These are phyloP conservation scores for Macrosiphum euphorbiae DNA, from an alignment of 2,888 invertebrate genomes.

Conservation along the genomic window DNA sequence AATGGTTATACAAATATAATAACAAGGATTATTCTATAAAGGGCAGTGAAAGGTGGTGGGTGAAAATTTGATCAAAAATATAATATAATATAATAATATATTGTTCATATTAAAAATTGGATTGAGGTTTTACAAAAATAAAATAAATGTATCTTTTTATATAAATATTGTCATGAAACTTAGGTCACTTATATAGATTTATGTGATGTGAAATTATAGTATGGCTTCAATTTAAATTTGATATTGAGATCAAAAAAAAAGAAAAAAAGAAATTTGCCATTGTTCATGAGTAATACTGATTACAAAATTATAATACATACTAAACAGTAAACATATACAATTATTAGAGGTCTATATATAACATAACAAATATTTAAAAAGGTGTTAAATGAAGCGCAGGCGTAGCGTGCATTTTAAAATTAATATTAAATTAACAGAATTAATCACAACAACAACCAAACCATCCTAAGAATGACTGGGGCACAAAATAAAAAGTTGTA, in stretches of 20 bases:
- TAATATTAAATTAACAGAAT: conserved; percentile 45
- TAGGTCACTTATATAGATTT: neutral
- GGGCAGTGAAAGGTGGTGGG: conserved; percentile 58
- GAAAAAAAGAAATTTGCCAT: neutral
- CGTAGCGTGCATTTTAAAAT: conserved; percentile 51
- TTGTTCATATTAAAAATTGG: conserved; percentile 29
- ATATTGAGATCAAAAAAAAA: conserved; percentile 21
- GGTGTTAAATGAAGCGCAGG: conserved; percentile 57
- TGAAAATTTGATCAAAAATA: conserved; percentile 56
- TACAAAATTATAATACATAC: conserved; percentile 61
- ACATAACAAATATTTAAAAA: conserved; percentile 63
- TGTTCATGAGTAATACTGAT: conserved; percentile 42
- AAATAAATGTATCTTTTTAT: conserved; percentile 40
- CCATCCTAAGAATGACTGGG: conserved; percentile 33
- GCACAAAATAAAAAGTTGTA: conserved; percentile 24
- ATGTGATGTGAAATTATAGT: conserved; percentile 1
- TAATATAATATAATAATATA: conserved; percentile 35
- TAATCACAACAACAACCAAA: conserved; percentile 49
- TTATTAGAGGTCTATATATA: conserved; percentile 63
- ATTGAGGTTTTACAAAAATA: conserved; percentile 54
- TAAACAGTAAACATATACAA: conserved; percentile 54
- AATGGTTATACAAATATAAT: conserved; percentile 59
- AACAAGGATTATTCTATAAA: conserved; percentile 59
- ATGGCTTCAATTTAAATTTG: conserved; percentile 20
- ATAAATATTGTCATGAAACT: conserved; percentile 52